Conservation (phyloP, 2,888 invertebrate genomes). For the Drosophila longiperda region DNA sequence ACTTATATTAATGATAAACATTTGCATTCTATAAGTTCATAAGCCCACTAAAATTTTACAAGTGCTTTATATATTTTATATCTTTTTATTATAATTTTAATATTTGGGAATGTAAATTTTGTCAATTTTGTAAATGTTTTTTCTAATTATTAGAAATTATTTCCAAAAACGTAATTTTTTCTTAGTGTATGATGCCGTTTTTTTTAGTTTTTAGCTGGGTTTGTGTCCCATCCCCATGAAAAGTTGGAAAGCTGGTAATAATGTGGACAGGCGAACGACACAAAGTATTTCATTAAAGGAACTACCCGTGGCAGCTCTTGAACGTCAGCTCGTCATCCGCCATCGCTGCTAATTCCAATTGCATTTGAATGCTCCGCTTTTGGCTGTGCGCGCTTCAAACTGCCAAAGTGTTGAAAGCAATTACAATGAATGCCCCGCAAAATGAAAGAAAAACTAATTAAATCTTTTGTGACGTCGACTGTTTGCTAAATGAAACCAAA, state of each 20-base stretch:
- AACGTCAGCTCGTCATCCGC: constrained; percentile 16
- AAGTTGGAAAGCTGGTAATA: constrained; percentile 75
- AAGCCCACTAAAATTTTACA: too few relatives aligned
- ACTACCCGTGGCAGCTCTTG: constrained; percentile 26
- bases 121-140: neutral
- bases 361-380: constrained; percentile 48
- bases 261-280: constrained; percentile 75
- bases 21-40: neutral
- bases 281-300: constrained; percentile 74
- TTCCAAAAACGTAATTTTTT: neutral
- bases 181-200: constrained; percentile 10
- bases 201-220: constrained; percentile 37
- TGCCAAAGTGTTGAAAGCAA: constrained; percentile 69
- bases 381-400: constrained; percentile 22
- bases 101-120: neutral
- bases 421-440: constrained; percentile 59
- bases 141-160: neutral
- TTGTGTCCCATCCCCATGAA: constrained; percentile 46
- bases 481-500: constrained; percentile 29
- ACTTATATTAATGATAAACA: neutral
- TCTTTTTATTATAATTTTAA: neutral
- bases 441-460: constrained; percentile 83
- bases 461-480: constrained; percentile 73
- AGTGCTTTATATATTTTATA: neutral
- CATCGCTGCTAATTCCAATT: constrained; percentile 33